Base-by-base conservation (phyloP, 2,113 vertebrate genomes). In the Aleadryas rufinucha region DNA sequence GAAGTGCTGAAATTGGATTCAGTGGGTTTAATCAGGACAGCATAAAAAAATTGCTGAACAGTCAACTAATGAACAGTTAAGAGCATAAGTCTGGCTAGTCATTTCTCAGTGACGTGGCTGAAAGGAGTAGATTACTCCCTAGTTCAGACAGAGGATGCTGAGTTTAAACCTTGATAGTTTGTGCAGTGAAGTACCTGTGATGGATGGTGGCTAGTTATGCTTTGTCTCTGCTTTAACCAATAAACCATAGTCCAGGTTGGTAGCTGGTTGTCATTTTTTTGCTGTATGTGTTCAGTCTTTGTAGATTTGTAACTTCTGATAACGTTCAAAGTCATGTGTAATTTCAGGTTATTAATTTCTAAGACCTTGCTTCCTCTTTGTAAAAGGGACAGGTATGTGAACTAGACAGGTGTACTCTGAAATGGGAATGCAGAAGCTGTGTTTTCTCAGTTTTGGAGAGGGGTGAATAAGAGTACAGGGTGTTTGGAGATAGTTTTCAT, bases 381-480 rank as follows among this genome's bases (percentile, higher is more conserved):
- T 31, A 16, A 31, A 74, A 75, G 21, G 21, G 26, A 57, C 9
- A 52, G 35, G 22, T 14, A 2, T 0, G 0, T 47, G 23, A 68
- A n/a, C 13, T 47, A 41, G 41, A 17, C 6, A 49, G 1, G 1
- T 23, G 6, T 68, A 30, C 23, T 49, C 11, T 65, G n/a, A 76
- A 86, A 24, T 0, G 2, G 41, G 33, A 90, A n/a, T 44, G 45
- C 6, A 35, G 37, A 68, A 68, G 23, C 12, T 69, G 13, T 54
- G 23, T 63, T 78, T 27, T 31, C 0, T 8, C 10, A 6, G 9
- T 33, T 85, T 65, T 39, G 21, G 20, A 50, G 45, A 11, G 11
- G 10, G 7, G 7, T 63, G 19, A 42, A 21, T 76, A 50, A 50
- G 37, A 56, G 27, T 17, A 39, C 9, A 35, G 22, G 39, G 35